phyloP scores from a whole-genome alignment of 2,888 invertebrate species.

The Mesorhabditis sp. region DNA sequence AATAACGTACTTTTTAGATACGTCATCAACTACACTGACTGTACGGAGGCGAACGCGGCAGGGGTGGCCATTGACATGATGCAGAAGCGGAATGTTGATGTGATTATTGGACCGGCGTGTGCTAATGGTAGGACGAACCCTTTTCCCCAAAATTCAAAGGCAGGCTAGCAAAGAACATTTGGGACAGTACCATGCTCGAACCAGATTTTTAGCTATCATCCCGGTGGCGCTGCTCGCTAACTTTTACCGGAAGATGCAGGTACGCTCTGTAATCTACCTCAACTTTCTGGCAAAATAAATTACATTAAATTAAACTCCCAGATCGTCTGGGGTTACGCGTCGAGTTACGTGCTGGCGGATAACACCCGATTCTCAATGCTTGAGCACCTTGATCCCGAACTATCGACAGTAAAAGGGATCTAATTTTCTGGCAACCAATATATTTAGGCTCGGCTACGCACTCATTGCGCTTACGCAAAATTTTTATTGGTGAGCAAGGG shows the following conservation, averaged over 20 bases:
- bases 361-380: neutral
- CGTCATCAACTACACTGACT: conserved; percentile 26
- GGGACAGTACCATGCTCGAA: no score
- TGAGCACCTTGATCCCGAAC: neutral
- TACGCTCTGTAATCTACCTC: neutral
- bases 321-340: neutral
- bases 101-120: conserved; percentile 43
- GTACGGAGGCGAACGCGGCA: conserved; percentile 18
- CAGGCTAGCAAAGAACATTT: no score
- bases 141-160: no score
- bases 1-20: conserved; percentile 12
- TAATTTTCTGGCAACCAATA: neutral
- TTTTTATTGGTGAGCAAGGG: neutral
- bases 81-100: conserved; percentile 29
- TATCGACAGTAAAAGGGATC: neutral
- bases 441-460: neutral
- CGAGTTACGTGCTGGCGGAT: neutral
- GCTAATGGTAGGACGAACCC: conserved; percentile 15
- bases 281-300: neutral
- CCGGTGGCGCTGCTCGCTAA: neutral
- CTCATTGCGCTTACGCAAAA: neutral
- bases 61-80: conserved; percentile 30
- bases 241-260: neutral
- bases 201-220: conserved; percentile 7
- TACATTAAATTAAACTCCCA: neutral